phyloP scores from a whole-genome alignment of 2,797 vertebrate species.

The Cynopterus sphinx region DNA sequence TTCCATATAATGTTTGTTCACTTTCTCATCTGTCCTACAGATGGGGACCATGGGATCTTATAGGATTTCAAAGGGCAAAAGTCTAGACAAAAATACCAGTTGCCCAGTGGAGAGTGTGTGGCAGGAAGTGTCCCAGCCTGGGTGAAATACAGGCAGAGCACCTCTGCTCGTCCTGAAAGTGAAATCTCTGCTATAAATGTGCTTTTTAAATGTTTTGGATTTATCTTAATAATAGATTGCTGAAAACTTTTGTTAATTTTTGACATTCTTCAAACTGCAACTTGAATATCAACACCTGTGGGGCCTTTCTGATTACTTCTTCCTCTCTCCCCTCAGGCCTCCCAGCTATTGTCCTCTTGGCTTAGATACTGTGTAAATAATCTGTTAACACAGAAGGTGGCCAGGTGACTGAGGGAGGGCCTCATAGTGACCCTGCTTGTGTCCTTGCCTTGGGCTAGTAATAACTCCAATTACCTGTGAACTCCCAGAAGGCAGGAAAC shows the following conservation, averaged over 20 bases:
- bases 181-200: neutral
- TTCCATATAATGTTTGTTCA: neutral
- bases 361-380: neutral
- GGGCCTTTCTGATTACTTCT: neutral
- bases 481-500: neutral
- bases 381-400: neutral
- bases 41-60: neutral
- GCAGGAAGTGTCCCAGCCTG: neutral
- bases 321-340: neutral
- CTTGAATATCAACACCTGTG: neutral
- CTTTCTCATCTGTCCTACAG: neutral
- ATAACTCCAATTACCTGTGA: neutral
- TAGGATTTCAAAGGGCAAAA: neutral
- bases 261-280: neutral
- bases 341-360: neutral
- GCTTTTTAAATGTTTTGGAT: neutral
- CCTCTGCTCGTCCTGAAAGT: neutral
- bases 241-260: neutral
- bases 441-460: neutral
- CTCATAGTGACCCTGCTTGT: neutral
- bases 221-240: neutral
- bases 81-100: neutral
- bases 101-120: neutral
- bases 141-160: neutral
- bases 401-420: neutral